Base-by-base conservation (phyloP, 2,888 invertebrate species). In the Ectropis crepuscularia region DNA sequence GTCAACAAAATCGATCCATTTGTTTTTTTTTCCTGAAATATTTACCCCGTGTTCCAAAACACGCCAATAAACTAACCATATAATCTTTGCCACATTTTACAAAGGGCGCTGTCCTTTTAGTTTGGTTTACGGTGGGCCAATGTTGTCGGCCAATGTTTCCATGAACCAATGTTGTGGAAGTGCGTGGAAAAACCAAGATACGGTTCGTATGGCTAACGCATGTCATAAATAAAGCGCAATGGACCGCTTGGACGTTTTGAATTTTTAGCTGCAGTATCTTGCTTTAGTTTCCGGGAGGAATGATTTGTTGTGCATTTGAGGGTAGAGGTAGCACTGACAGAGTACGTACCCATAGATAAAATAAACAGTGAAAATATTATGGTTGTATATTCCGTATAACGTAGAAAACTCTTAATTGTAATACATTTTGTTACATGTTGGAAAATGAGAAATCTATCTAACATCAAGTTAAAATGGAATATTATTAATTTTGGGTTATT, bases 141-240 rank as follows among this genome's bases (percentile, higher is more conserved):
- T 90, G 90, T 88, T 80, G 83, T 77, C 37, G 86, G 79, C 85
- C 86, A 90, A 90, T 89, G 89, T 28, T 28, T 28, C 16, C 16
- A 88, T 80, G 82, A 16, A 76, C 85, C 86, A 90, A 90, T 90
- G 90, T 88, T 80, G 83, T 77, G 90, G 88, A 90, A 90, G 82
- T 83, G 88, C 78, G 86, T 90, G 90, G 82, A 80, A 83, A 78
- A 76, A 74, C 78, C 75, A 77, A 83, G 90, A 90, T 90, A 90
- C 74, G 86, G 79, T 73, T 76, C 67, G 70, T 66, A 74, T 74
- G 80, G 80, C 82, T 80, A 58, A 49, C 65, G 79, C 83, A 83
- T 79, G 73, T 80, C 86, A 85, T 90, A 90, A 90, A 90, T 90
- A 89, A 81, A 79, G 78, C 73, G 74, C 65, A 77, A 74, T 76